A percentile compares a stretch with the other conserved stretches of the same genome.
phyloP scores from a whole-genome alignment of 2,113 vertebrate species.

The Agapornis roseicollis region DNA sequence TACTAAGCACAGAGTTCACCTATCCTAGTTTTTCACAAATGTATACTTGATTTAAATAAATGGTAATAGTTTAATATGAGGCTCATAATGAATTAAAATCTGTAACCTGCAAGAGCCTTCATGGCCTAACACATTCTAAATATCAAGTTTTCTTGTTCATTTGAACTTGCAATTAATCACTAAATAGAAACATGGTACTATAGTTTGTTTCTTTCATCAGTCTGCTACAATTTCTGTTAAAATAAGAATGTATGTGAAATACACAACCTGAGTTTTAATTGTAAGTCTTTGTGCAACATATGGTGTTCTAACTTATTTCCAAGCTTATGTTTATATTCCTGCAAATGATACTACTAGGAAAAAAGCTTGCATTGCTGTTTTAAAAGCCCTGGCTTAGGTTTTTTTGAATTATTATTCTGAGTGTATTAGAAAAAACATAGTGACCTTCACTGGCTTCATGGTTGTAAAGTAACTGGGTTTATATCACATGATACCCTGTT shows the following conservation, averaged over 20 bases:
- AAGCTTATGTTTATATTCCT: neutral
- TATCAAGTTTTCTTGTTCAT: neutral
- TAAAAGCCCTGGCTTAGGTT: neutral
- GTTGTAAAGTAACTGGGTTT: constrained; percentile 51
- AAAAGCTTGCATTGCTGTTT: neutral
- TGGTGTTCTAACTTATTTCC: neutral
- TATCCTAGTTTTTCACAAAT: neutral
- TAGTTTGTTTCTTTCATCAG: neutral
- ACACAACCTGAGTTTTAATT: neutral
- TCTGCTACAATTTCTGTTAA: neutral
- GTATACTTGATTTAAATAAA: neutral
- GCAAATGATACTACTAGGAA: neutral
- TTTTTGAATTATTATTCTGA: constrained; percentile 15
- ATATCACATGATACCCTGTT: constrained; percentile 9
- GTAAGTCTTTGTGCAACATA: neutral
- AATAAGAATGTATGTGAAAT: neutral
- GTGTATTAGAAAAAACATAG: constrained; percentile 9
- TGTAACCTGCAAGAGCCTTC: neutral
- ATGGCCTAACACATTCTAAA: neutral
- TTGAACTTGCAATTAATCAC: neutral
- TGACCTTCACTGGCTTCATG: constrained; percentile 27
- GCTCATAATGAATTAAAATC: neutral
- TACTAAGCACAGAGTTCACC: neutral
- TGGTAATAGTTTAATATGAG: neutral
- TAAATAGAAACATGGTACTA: neutral